Evolutionary conservation across 2,797 vertebrate genomes (phyloP).

Genomic region (Xenentodon cancila): DNA sequence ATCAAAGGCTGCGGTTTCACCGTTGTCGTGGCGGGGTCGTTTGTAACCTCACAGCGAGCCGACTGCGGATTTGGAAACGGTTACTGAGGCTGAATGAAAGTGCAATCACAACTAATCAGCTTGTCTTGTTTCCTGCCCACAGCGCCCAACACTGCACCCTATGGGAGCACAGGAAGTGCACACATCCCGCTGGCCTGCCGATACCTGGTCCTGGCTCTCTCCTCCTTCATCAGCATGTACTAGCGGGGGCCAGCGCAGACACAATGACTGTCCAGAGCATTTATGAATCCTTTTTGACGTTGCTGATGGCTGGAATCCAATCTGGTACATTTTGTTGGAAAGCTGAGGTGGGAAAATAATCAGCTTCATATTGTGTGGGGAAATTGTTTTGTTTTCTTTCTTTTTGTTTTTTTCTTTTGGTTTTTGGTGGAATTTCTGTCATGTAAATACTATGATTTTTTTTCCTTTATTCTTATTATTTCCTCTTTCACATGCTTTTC

Average conservation of each 20-base stretch:
- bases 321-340: constrained; percentile 93
- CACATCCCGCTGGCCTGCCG: constrained; percentile 93
- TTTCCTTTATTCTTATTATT: constrained; percentile 80
- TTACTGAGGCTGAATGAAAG: constrained; percentile 43
- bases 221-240: constrained; percentile 95
- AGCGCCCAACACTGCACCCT: constrained; percentile 97
- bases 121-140: constrained; percentile 83
- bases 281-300: constrained; percentile 90
- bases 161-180: constrained; percentile 91
- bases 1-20: constrained; percentile 25
- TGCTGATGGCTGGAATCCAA: constrained; percentile 92
- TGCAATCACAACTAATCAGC: constrained; percentile 75
- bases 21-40: constrained; percentile 41
- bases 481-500: constrained; percentile 62
- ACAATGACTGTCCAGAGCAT: constrained; percentile 95
- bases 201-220: constrained; percentile 93
- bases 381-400: constrained; percentile 61
- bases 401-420: constrained; percentile 53
- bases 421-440: constrained; percentile 81
- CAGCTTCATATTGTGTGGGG: constrained; percentile 88
- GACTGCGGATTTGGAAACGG: constrained; percentile 37
- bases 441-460: constrained; percentile 87
- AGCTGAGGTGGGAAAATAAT: constrained; percentile 89
- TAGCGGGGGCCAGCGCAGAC: constrained; percentile 89
- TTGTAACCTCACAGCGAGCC: constrained; percentile 26